A percentile compares a stretch with the other conserved stretches of the same genome.
Conservation (phyloP, 2,888 invertebrate genomes). For the Nemurella pictetii region DNA sequence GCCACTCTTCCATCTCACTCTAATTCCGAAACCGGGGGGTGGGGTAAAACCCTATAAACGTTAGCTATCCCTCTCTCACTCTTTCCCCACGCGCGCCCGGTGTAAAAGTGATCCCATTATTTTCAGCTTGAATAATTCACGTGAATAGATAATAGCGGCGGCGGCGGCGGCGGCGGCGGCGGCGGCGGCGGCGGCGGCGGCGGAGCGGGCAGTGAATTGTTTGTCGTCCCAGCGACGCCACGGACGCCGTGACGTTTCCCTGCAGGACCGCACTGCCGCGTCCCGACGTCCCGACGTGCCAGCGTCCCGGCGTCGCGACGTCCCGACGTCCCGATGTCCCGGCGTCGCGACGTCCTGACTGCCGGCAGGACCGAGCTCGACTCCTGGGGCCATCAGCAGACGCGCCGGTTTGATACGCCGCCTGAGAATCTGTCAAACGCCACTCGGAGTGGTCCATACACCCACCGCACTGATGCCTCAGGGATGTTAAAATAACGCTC, state of each 20-base stretch:
- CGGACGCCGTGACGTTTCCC: slow-evolving; percentile 21
- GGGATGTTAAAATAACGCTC: neutral
- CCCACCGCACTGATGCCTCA: neutral
- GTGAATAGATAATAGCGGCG: slow-evolving; percentile 3
- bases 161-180: slow-evolving; percentile 20
- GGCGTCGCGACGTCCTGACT: neutral
- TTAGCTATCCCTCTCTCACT: neutral
- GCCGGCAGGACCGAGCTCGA: neutral
- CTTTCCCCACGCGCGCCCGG: slow-evolving; percentile 6
- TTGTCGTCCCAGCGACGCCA: slow-evolving; percentile 8
- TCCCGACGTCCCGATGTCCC: too few relatives aligned
- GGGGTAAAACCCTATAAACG: neutral
- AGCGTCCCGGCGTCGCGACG: too few relatives aligned
- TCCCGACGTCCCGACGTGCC: neutral
- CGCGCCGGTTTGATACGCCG: slow-evolving; percentile 35
- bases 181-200: slow-evolving; percentile 11
- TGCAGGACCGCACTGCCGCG: neutral
- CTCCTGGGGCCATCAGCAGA: slow-evolving; percentile 19
- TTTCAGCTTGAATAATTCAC: slow-evolving; percentile 48
- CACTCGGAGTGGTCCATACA: neutral
- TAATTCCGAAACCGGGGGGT: neutral
- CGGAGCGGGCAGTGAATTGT: slow-evolving; percentile 34
- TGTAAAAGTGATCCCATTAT: slow-evolving; percentile 47
- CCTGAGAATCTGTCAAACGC: slow-evolving; percentile 9
- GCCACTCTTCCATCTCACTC: slow-evolving; percentile 8